phyloP scores from a whole-genome alignment of 2,888 invertebrate species.

The Myathropa florea region DNA sequence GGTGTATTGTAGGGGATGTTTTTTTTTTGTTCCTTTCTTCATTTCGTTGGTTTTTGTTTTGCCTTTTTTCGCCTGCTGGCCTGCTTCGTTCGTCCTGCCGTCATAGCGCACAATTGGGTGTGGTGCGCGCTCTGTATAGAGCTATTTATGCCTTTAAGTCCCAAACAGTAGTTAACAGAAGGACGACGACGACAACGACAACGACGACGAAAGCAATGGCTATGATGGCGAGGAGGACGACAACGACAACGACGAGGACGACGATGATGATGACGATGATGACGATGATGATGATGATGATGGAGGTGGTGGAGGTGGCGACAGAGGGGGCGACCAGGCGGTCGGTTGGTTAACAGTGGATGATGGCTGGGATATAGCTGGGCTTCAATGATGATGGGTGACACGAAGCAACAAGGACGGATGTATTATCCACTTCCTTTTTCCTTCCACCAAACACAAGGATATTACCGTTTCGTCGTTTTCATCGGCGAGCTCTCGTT shows the following conservation, averaged over 20 bases:
- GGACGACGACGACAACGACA: conserved; percentile 22
- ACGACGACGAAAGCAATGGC: conserved; percentile 53
- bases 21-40: conserved; percentile 12
- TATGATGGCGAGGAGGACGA: conserved; percentile 34
- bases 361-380: conserved; percentile 65
- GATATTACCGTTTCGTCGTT: conserved; percentile 81
- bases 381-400: conserved; percentile 76
- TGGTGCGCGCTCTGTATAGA: conserved; percentile 62
- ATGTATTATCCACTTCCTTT: conserved; percentile 82
- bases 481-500: conserved; percentile 71
- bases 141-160: conserved; percentile 67
- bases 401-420: conserved; percentile 82
- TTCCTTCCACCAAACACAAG: conserved; percentile 82
- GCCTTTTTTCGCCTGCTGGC: background rate
- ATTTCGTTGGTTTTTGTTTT: background rate
- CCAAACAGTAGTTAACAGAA: conserved; percentile 64
- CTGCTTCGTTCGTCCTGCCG: background rate
- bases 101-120: conserved; percentile 65
- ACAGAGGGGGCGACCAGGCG: conserved; percentile 37
- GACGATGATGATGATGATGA: background rate
- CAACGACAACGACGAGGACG: conserved; percentile 4
- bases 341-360: conserved; percentile 70
- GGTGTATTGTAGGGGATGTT: conserved; percentile 48
- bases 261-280: conserved; percentile 43
- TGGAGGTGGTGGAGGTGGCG: conserved; percentile 38